phyloP scores from a whole-genome alignment of 2,888 invertebrate genomes.

The Allolobophora icterica region DNA sequence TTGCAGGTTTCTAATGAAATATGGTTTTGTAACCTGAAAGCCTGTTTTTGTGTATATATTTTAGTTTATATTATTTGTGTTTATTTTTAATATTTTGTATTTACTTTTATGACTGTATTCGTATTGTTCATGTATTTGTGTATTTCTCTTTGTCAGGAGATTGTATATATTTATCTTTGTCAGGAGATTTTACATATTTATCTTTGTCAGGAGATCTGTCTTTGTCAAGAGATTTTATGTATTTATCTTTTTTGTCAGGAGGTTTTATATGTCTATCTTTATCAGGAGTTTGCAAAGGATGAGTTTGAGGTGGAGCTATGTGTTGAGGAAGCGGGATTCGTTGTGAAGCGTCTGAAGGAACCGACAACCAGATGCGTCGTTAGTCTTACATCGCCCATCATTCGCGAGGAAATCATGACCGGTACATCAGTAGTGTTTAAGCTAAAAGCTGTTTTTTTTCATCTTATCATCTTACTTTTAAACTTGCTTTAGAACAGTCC shows the following conservation, averaged over 20 bases:
- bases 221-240: no score
- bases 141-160: not conserved
- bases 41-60: not conserved
- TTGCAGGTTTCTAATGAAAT: not conserved
- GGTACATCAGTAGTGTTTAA: not conserved
- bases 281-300: not conserved
- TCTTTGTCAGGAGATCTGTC: no score
- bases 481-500: not conserved
- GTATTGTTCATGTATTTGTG: not conserved
- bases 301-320: conserved; percentile 84
- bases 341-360: conserved; percentile 73
- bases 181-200: no score
- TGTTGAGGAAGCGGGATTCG: conserved; percentile 83
- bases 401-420: conserved; percentile 74
- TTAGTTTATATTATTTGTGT: not conserved
- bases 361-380: conserved; percentile 75
- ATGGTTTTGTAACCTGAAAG: no score
- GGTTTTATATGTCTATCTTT: not conserved
- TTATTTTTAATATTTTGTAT: not conserved
- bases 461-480: not conserved
- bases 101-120: not conserved
- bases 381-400: conserved; percentile 88
- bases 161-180: no score
- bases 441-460: not conserved
- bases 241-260: conserved; percentile 20